Base-by-base conservation (phyloP, 64 coral and sea anemone species). In the Acropora tenuis region DNA sequence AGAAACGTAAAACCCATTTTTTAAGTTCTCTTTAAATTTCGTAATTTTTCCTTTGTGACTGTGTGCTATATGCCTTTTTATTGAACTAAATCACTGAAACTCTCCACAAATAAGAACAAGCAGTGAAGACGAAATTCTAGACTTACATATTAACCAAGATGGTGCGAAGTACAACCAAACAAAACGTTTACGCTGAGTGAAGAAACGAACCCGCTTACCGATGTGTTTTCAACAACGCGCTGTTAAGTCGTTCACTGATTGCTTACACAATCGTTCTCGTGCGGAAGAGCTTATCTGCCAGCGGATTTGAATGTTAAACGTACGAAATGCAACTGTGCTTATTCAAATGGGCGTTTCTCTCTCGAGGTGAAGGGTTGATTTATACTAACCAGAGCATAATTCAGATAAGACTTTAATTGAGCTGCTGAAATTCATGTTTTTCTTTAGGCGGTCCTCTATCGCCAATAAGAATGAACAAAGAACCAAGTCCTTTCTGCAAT, bases 341-440 rank as follows among this genome's bases (percentile, higher is more conserved):
- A 77, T 49, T 47, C 1, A 19, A 30, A 5, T 67, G 13, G 8
- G 59, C 44, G 2, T 19, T 17, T 42, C 7, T 7, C 12, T 20
- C 68, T 68, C 0, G 43, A 85, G 82, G 82, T 85, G 68, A 85
- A 69, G 72, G 82, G 82, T 85, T 12, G 82, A 47, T 18, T 47
- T 15, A 15, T 17, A 48, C 15, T 45, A 77, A 78, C 43, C 44
- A 18, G 16, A 18, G 18, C 43, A 10, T 78, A 18, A 78, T 16
- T 48, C 45, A 48, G 0, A 78, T 17, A 48, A 16, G 75, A 71
- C 68, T 19, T 8, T 17, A 50, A 46, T 47, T 48, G 46, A 17
- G 3, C 17, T 17, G 10, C 17, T 3, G n/a, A 47, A 49, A 69
- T 85, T 20, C 16, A 85, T 85, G 82, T 85, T 85, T 42, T 1